These are phyloP conservation scores for Theretra japonica DNA, from an alignment of 2,888 invertebrate species.

Conservation along the genomic window DNA sequence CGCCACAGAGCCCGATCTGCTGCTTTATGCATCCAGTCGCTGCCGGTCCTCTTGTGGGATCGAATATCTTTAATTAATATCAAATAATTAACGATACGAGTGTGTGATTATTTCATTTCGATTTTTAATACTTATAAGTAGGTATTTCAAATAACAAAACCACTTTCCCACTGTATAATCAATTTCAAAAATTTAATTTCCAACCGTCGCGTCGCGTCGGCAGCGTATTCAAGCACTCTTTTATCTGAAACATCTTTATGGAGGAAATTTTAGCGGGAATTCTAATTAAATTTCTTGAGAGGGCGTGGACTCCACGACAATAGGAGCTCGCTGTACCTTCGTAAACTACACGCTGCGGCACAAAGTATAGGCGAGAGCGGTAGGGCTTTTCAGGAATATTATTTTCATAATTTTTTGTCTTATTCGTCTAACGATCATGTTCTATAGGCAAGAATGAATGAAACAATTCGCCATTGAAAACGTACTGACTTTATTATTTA, in stretches of 20 bases:
- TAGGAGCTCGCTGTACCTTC: conserved; percentile 43
- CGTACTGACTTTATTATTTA: no score
- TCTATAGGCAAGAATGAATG: no score
- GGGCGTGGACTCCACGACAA: conserved; percentile 58
- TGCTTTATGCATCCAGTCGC: no score
- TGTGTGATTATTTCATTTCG: no score
- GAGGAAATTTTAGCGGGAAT: conserved; percentile 67
- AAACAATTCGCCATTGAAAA: no score
- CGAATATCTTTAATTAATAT: no score
- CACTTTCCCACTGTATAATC: background rate
- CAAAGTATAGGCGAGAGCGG: conserved; percentile 26
- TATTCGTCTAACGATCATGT: background rate
- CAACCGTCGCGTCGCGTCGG: background rate
- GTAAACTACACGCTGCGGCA: conserved; percentile 34
- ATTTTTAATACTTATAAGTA: no score
- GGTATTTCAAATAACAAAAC: background rate
- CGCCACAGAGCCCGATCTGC: no score
- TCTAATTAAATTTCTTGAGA: conserved; percentile 77
- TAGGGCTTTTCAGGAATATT: background rate
- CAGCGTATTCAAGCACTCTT: conserved; percentile 47
- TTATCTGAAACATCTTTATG: conserved; percentile 74
- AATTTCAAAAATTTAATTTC: conserved; percentile 29
- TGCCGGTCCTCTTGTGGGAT: no score
- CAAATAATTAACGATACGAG: no score
- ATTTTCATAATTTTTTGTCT: background rate